phyloP scores from a whole-genome alignment of 2,888 invertebrate genomes.

The Belgica antarctica region DNA sequence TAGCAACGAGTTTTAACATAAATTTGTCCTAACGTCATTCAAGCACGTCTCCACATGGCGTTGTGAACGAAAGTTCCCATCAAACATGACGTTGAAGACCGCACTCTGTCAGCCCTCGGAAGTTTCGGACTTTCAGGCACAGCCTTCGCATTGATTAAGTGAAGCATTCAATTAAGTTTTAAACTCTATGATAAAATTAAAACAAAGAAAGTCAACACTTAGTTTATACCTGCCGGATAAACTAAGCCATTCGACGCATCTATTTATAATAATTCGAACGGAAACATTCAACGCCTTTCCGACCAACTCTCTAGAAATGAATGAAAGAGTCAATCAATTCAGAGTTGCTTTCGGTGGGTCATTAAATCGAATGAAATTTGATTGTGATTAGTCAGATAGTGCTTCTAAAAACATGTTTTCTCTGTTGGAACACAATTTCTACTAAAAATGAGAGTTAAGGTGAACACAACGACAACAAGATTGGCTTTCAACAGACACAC shows the following conservation, averaged over 20 bases:
- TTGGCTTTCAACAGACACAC: background rate
- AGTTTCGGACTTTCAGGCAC: background rate
- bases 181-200: background rate
- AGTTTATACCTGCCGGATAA: slow-evolving; percentile 40
- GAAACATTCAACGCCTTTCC: background rate
- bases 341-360: background rate
- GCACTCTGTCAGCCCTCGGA: background rate
- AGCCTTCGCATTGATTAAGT: background rate
- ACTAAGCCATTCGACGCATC: slow-evolving; percentile 27
- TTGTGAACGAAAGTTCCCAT: background rate
- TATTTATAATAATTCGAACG: background rate
- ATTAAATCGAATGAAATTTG: background rate
- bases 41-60: too few species aligned
- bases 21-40: too few species aligned
- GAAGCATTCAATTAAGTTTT: background rate
- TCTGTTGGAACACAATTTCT: too few species aligned
- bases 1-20: too few species aligned
- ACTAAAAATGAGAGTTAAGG: background rate
- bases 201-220: slow-evolving; percentile 27
- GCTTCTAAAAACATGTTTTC: too few species aligned
- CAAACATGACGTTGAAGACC: background rate
- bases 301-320: slow-evolving; percentile 24
- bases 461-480: background rate
- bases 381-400: background rate
- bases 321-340: slow-evolving; percentile 3